These are phyloP conservation scores for Heliconius cydno DNA, from an alignment of 2,888 invertebrate species.

Conservation along the genomic window DNA sequence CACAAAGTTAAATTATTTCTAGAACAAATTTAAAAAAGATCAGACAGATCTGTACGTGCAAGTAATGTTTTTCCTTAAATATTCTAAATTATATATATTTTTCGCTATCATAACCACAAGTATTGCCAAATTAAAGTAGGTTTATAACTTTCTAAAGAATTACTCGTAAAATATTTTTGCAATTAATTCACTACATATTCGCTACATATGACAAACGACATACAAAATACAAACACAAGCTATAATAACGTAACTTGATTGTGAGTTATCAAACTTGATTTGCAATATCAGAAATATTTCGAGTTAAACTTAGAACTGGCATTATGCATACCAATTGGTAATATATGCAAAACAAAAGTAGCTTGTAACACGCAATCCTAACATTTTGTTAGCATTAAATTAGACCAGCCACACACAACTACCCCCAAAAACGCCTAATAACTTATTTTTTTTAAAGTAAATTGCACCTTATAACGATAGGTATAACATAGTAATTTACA, in stretches of 20 bases:
- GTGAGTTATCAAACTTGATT: slow-evolving; percentile 31
- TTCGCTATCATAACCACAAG: too few species aligned
- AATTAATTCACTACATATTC: not conserved
- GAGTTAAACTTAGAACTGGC: slow-evolving; percentile 37
- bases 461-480: slow-evolving; percentile 45
- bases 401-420: slow-evolving; percentile 58
- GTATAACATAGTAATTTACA: slow-evolving; percentile 53
- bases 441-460: slow-evolving; percentile 43
- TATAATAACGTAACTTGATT: slow-evolving; percentile 12
- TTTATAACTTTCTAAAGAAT: not conserved
- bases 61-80: too few species aligned
- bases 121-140: too few species aligned
- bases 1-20: not conserved
- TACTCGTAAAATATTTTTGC: not conserved
- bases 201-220: not conserved
- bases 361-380: slow-evolving; percentile 74
- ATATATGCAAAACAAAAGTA: slow-evolving; percentile 82
- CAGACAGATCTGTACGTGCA: too few species aligned
- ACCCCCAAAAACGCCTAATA: slow-evolving; percentile 52
- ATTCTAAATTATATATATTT: too few species aligned
- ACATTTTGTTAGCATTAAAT: slow-evolving; percentile 81
- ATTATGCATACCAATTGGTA: slow-evolving; percentile 56
- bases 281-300: slow-evolving; percentile 43
- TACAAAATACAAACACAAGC: slow-evolving; percentile 16
- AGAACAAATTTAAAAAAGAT: too few species aligned